Evolutionary conservation across 1,140 invertebrate genomes (phyloP), one percentile per base, ranked within the genome.

Genomic region (Dendroctonus ponderosae): DNA sequence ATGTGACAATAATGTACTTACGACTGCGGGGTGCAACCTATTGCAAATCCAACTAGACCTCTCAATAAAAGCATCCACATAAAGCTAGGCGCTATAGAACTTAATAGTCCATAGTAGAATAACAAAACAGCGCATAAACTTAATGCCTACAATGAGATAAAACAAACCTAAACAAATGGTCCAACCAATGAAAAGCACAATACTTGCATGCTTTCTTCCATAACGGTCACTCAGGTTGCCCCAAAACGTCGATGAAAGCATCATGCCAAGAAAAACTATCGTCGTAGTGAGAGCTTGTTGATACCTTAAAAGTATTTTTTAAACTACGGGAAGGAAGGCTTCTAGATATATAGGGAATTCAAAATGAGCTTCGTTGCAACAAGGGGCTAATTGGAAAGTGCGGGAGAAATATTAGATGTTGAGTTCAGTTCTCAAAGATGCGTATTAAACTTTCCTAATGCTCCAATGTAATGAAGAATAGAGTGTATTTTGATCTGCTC

Each of bases 1-100:
- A 58, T 42, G 7, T 46, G 43, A 70, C 11, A 40, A 11, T 56
- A 40, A 57, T 39, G 59, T 73, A 89, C 92, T 90, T 86, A 97
- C 94, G 94, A 95, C 82, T 98, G 96, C 64, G 95, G 94, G 39
- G 95, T 93, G 80, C 95, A 96, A 68, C 96, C 95, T 77, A 98
- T 96, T 26, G 94, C 93, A 84, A 98, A 97, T 9, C 96, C 96
- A 50, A 97, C 95, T 3, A 97, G 82, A 43, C 93, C 93, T 78
- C 96, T 83, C 38, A 98, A 82, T 61, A 97, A 85, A 12, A 98
- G 79, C 39, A 98, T 84, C 93, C 95, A 96, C 40, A 91, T 84
- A 77, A 93, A 97, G 77, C 89, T 95, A 14, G 94, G 94, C 2
- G 95, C 89, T 76, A 97, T 89, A 1, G 94, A 86, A 81, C 93